Evolutionary conservation across 1,140 invertebrate species (phyloP).

Genomic region (Meloidogyne chitwoodi): DNA sequence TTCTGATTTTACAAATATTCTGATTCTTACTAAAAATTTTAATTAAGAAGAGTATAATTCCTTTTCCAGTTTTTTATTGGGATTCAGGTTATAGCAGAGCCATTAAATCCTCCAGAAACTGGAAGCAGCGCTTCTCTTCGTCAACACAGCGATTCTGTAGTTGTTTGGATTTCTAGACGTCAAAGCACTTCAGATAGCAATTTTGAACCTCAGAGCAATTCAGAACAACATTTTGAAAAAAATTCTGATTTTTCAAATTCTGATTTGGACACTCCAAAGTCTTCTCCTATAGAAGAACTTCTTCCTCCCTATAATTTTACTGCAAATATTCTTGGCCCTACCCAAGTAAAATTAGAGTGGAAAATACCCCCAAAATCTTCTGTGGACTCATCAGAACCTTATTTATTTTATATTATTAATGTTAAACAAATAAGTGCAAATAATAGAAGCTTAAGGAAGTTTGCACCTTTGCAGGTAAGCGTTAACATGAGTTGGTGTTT

Average conservation of each 20-base stretch:
- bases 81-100: constrained; percentile 12
- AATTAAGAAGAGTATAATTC: background rate
- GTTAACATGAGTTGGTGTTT: background rate
- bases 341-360: constrained; percentile 25
- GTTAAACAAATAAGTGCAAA: constrained; percentile 53
- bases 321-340: constrained; percentile 48
- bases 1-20: background rate
- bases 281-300: constrained; percentile 32
- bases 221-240: background rate
- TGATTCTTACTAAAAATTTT: background rate
- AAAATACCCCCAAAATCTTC: constrained; percentile 1
- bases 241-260: background rate
- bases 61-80: background rate
- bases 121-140: background rate
- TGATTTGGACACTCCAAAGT: background rate
- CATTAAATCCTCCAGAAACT: background rate
- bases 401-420: constrained; percentile 52
- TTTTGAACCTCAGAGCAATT: background rate
- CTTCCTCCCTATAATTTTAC: constrained; percentile 53
- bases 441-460: constrained; percentile 23
- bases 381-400: background rate
- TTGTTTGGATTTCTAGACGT: constrained; percentile 4
- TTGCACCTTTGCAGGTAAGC: constrained; percentile 46
- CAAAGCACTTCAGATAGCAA: background rate
- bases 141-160: constrained; percentile 2